phyloP scores from a whole-genome alignment of 2,888 invertebrate genomes.

The Calameuta filiformis region DNA sequence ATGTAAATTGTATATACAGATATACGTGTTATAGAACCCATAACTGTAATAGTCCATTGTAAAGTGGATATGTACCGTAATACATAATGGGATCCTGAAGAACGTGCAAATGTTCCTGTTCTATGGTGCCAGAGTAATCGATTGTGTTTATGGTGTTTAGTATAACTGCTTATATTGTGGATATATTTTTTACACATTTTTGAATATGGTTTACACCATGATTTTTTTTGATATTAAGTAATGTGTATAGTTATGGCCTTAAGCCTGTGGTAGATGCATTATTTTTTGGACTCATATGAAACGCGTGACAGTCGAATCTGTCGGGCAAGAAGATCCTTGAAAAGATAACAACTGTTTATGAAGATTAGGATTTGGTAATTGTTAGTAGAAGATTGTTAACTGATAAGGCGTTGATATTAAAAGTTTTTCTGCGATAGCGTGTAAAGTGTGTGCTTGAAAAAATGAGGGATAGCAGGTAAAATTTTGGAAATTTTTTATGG shows the following conservation, averaged over 20 bases:
- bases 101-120: not conserved
- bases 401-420: no score
- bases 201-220: not conserved
- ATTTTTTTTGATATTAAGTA: not conserved
- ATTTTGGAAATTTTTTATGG: not conserved
- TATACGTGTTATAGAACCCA: not conserved
- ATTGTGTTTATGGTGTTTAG: not conserved
- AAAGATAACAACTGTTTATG: no score
- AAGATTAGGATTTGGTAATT: no score
- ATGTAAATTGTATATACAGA: not conserved
- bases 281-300: not conserved
- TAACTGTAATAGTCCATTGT: not conserved
- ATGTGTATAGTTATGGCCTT: not conserved
- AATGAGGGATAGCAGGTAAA: no score
- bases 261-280: not conserved
- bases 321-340: no score
- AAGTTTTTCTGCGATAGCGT: no score
- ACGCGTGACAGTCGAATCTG: not conserved
- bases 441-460: no score
- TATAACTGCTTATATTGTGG: not conserved
- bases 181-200: not conserved
- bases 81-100: not conserved
- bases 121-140: not conserved
- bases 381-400: no score
- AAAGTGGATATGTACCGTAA: not conserved